Conservation (phyloP, 2,113 vertebrate genomes). For the Climacteris rufus region DNA sequence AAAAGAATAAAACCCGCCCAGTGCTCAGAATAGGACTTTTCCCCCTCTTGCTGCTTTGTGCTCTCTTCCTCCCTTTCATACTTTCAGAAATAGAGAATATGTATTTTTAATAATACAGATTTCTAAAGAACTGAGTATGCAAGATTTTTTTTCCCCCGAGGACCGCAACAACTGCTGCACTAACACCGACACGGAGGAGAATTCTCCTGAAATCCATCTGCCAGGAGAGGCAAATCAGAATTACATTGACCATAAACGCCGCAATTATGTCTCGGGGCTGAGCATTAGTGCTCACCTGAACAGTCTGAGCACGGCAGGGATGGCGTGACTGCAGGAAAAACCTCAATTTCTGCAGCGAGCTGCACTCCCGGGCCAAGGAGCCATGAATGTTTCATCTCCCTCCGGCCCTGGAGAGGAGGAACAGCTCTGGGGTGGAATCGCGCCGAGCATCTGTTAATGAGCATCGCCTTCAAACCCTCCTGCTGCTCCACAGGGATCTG, state of each 20-base stretch:
- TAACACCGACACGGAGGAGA: not conserved
- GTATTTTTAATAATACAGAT: constrained; percentile 33
- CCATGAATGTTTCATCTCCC: constrained; percentile 33
- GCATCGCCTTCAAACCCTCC: not conserved
- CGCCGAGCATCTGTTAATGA: not conserved
- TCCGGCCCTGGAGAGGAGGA: not conserved
- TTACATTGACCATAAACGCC: not conserved
- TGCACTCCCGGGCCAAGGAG: not conserved
- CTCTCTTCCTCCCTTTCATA: not conserved
- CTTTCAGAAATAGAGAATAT: not conserved
- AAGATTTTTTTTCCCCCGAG: not conserved
- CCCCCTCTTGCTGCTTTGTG: not conserved
- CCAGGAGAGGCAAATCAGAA: not conserved
- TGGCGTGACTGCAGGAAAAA: not conserved
- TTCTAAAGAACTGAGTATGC: not conserved
- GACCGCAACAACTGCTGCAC: not conserved
- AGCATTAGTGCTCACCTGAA: constrained; percentile 2
- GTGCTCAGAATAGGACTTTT: not conserved
- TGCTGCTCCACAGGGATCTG: not conserved
- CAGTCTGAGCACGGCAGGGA: not conserved
- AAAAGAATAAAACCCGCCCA: not conserved
- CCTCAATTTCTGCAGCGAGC: not conserved
- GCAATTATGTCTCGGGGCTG: not conserved
- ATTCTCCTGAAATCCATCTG: not conserved
- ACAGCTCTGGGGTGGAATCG: not conserved